These are phyloP conservation scores for Ptilodon capucinus DNA, from an alignment of 2,888 invertebrate genomes.

Conservation along the genomic window DNA sequence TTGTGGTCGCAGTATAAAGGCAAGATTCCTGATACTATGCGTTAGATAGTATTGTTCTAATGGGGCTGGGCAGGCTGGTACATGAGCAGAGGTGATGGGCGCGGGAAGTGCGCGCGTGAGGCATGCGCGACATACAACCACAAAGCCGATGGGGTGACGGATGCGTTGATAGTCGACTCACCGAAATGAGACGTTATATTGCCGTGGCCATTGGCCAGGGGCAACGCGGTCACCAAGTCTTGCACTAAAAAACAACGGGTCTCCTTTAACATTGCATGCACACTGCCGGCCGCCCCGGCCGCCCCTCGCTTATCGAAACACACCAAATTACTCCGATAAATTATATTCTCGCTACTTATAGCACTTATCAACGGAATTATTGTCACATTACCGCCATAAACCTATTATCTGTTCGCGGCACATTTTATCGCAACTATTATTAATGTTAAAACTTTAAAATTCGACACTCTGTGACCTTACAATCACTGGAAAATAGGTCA, in stretches of 20 bases:
- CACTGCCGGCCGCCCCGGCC: constrained; percentile 36
- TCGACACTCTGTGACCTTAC: constrained; percentile 58
- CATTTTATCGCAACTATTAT: constrained; percentile 29
- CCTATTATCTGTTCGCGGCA: constrained; percentile 28
- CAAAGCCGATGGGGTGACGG: constrained; percentile 75
- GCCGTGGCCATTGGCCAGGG: constrained; percentile 82
- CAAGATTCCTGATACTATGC: neutral
- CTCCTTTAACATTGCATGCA: constrained; percentile 76
- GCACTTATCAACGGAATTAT: constrained; percentile 42
- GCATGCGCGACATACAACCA: constrained; percentile 78
- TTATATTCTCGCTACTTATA: constrained; percentile 36
- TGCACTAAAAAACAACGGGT: constrained; percentile 82
- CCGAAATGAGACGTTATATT: constrained; percentile 81
- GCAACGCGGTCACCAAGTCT: constrained; percentile 83
- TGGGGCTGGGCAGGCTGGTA: constrained; percentile 21
- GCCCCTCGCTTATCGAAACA: constrained; percentile 48
- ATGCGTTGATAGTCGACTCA: constrained; percentile 78
- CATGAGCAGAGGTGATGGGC: constrained; percentile 55
- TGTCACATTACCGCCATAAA: constrained; percentile 37
- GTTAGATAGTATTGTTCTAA: neutral
- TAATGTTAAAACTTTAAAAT: constrained; percentile 30
- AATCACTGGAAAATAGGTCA: constrained; percentile 71
- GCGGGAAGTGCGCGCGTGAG: constrained; percentile 61
- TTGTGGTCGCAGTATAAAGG: neutral
- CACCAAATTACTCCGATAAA: constrained; percentile 40